Base-by-base conservation (phyloP, 2,888 invertebrate genomes). In the Andricus quercusramuli region DNA sequence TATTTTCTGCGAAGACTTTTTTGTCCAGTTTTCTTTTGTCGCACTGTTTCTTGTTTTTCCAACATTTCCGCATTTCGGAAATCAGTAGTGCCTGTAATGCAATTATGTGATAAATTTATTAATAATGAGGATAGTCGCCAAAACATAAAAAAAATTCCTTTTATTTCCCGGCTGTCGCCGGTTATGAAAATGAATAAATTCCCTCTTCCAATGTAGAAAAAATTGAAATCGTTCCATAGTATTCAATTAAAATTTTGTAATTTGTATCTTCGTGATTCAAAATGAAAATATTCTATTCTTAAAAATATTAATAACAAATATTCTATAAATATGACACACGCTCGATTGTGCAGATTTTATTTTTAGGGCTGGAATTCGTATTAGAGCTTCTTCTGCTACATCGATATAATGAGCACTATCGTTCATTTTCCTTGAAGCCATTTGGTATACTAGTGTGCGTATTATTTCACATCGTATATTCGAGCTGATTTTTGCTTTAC, bases 391-490 rank as follows among this genome's bases (percentile, higher is more conserved):
- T 37, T 41, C 66, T n/a, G 66, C 29, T 29, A 29, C 29, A 29
- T 67, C 66, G 13, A 20, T 67, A 41, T 11, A 67, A 37, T 67
- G 17, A 11, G n/a, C 32, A 41, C 22, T 41, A 13, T 37, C 37
- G 8, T 20, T 67, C 8, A 37, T n/a, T 9, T 37, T 37, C n/a
- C 66, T 41, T n/a, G 41, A 8, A 20, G n/a, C 22, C 44, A 67
- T 67, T 67, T 22, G 41, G 13, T 67, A 41, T 13, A 44, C 67
- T 3, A 44, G 5, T 20, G 67, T 67, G n/a, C 41, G 67, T 41
- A 67, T 41, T n/a, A 67, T 67, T 67, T 67, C 67, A 22, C 67
- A 44, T 67, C 67, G 2, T 41, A 67, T 41, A 13, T 3, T 67
- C 11, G 41, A 11, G 13, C 11, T 67, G 4, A 67, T n/a, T 41